Conservation (phyloP, 2,797 vertebrate species). For the Nannoperca australis region DNA sequence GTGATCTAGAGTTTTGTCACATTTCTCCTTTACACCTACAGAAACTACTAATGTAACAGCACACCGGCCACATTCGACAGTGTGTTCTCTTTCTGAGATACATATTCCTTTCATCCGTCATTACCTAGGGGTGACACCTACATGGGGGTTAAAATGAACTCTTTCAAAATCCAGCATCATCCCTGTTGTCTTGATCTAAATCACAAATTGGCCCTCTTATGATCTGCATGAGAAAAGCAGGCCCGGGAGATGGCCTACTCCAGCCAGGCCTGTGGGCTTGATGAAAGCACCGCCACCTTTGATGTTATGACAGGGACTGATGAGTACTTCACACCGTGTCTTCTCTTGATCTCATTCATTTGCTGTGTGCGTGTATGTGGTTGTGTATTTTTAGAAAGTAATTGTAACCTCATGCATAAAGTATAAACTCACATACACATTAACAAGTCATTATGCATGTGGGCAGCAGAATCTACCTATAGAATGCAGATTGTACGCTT, state of each 20-base stretch:
- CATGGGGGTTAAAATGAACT: constrained; percentile 70
- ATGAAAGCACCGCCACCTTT: constrained; percentile 78
- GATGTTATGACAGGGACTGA: constrained; percentile 79
- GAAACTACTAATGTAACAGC: constrained; percentile 15
- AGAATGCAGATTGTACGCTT: background rate
- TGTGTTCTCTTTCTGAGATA: constrained; percentile 27
- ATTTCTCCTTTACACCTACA: constrained; percentile 26
- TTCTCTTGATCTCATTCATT: constrained; percentile 66
- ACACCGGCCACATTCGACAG: constrained; percentile 3
- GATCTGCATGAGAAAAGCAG: constrained; percentile 81
- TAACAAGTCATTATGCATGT: constrained; percentile 11
- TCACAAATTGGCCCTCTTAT: constrained; percentile 77
- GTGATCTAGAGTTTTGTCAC: background rate
- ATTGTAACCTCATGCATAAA: constrained; percentile 53
- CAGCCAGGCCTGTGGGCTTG: constrained; percentile 57
- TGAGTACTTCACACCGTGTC: constrained; percentile 60
- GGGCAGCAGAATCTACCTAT: background rate
- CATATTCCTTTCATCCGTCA: constrained; percentile 70
- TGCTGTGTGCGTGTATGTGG: constrained; percentile 12
- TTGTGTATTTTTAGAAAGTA: constrained; percentile 61
- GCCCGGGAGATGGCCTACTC: constrained; percentile 58
- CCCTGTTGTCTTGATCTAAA: constrained; percentile 72
- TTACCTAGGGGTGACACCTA: constrained; percentile 35
- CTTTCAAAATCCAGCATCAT: constrained; percentile 67
- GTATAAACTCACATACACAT: constrained; percentile 10